Base-by-base conservation (phyloP, 2,888 invertebrate species). In the Lochmaea capreae region DNA sequence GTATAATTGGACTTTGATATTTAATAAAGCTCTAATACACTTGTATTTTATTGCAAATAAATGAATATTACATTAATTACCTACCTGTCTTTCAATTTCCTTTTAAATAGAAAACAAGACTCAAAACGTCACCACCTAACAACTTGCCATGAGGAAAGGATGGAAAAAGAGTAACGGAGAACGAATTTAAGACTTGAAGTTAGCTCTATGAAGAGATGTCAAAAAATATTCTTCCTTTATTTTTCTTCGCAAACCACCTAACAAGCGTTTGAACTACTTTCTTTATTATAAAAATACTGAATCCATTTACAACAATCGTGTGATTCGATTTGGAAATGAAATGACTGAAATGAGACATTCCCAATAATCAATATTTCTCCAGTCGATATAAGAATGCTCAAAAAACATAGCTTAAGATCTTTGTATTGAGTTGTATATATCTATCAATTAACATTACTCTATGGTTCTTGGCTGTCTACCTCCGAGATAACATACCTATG, bases 61-160 rank as follows among this genome's bases (percentile, higher is more conserved):
- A 22, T 57, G 22, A 33, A 42, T 61, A 18, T 16, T 42, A 4
- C 2, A 68, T 42, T 22, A 69, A 69, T 62, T 22, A 46, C 8
- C 10, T 16, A 72, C 75, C 72, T 69, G 61, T 66, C 66, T 65
- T 66, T 22, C 54, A 71, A 52, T 67, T 76, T 73, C 46, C 18
- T 61, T 65, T 71, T 39, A 33, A 43, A 52, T 43, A 63, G 33
- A 61, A 33, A 49, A 67, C 49, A 68, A 74, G 62, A 74, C 42
- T 65, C 59, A 43, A 71, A 72, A 74, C 71, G 73, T 74, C 73
- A 80, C 77, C 80, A 75, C 76, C 75, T 73, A 77, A 74, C 67
- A 67, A 80, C 80, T 79, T 78, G 80, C 83, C 83, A 83, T 83
- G 82, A 82, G 82, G 80, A 83, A 84, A 80, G 78, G 79, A 79